These are phyloP conservation scores for Adelognathus sp. DNA, from an alignment of 2,888 invertebrate genomes.

Conservation along the genomic window DNA sequence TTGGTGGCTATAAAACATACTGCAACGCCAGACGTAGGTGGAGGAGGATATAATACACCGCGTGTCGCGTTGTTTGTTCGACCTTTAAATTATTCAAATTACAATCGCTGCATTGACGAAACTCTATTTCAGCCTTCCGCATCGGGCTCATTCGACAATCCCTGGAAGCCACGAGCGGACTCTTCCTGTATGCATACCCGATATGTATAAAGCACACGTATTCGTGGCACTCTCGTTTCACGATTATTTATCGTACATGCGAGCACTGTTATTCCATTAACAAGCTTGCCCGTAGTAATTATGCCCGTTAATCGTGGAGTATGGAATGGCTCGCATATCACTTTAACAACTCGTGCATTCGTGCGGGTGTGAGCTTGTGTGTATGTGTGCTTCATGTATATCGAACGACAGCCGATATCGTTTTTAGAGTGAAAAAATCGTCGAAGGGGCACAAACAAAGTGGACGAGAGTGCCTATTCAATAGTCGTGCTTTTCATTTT, in stretches of 20 bases:
- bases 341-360: background rate
- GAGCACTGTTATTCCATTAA: constrained; percentile 73
- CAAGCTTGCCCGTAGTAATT: constrained; percentile 71
- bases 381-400: constrained; percentile 47
- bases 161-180: constrained; percentile 13
- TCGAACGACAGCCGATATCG: constrained; percentile 50
- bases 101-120: constrained; percentile 70
- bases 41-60: constrained; percentile 61
- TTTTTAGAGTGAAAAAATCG: constrained; percentile 23
- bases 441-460: constrained; percentile 26
- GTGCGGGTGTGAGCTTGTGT: background rate
- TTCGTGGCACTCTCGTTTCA: constrained; percentile 42
- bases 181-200: constrained; percentile 26
- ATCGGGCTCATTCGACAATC: background rate
- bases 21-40: background rate
- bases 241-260: constrained; percentile 71
- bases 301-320: constrained; percentile 67
- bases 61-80: constrained; percentile 64
- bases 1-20: background rate
- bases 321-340: background rate
- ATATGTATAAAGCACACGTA: constrained; percentile 18
- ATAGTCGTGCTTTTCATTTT: constrained; percentile 21
- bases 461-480: constrained; percentile 12
- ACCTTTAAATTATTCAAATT: constrained; percentile 74
- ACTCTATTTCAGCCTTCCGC: constrained; percentile 58